These are phyloP conservation scores for Podilymbus podiceps DNA, from an alignment of 2,113 vertebrate species.

Conservation along the genomic window DNA sequence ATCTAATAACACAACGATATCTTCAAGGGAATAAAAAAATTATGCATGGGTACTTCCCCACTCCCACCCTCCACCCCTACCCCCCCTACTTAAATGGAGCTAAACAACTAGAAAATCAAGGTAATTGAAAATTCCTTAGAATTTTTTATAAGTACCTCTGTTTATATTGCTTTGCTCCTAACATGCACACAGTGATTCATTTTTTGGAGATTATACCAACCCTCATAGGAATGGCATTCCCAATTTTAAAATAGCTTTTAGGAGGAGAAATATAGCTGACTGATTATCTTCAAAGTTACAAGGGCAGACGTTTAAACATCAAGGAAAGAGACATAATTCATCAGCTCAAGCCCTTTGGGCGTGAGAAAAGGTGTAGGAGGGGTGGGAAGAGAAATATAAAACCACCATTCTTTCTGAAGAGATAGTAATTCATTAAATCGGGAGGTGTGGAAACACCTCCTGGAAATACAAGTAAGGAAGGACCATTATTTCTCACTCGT, in stretches of 20 bases:
- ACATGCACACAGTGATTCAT: background rate
- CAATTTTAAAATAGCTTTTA: constrained; percentile 20
- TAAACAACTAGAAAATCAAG: background rate
- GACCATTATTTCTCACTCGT: background rate
- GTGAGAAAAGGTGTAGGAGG: background rate
- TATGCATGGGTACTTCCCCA: background rate
- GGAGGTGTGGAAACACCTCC: background rate
- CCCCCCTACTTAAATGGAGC: background rate
- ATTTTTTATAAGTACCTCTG: background rate
- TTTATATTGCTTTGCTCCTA: background rate
- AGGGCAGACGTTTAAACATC: background rate
- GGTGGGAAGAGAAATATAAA: background rate
- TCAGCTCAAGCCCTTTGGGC: background rate
- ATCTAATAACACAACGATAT: background rate
- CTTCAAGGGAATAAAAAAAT: background rate
- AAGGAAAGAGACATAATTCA: background rate
- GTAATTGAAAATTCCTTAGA: background rate
- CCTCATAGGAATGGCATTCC: background rate
- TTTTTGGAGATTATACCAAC: background rate
- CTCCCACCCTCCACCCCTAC: too few species aligned
- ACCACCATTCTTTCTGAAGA: background rate
- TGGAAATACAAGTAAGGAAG: background rate
- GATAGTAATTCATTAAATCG: background rate
- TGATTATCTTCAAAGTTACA: constrained; percentile 32
- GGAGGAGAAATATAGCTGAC: background rate